phyloP scores from a whole-genome alignment of 92 coral and sea anemone genomes.

The Scolanthus callimorphus region DNA sequence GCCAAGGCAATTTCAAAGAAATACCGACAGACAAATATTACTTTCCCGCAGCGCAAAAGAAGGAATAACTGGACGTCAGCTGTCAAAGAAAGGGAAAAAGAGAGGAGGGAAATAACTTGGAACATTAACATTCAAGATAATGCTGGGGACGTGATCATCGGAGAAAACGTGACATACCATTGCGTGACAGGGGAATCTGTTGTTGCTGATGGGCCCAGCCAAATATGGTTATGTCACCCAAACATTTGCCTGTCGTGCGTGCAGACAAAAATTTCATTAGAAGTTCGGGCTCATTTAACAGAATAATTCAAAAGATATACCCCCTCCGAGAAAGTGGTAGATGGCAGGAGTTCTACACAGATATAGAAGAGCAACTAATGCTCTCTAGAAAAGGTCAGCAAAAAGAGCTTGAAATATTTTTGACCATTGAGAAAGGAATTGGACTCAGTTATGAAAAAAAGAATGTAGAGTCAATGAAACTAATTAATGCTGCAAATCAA shows the following conservation, averaged over 20 bases:
- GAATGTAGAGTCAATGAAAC: conserved; percentile 7
- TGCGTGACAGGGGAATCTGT: background rate
- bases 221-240: conserved; percentile 2
- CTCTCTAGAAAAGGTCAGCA: background rate
- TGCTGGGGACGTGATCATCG: conserved; percentile 6
- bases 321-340: conserved; percentile 67
- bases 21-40: too few relatives aligned
- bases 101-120: too few relatives aligned
- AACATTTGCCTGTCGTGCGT: background rate
- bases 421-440: conserved; percentile 38
- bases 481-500: conserved; percentile 17
- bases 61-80: too few relatives aligned
- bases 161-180: background rate
- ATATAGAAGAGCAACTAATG: background rate
- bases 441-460: conserved; percentile 43
- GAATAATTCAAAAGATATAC: conserved; percentile 25
- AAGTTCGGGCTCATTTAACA: conserved; percentile 6
- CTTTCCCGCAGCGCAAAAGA: too few relatives aligned
- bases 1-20: too few relatives aligned
- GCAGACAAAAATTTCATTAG: background rate
- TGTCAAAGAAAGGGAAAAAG: too few relatives aligned
- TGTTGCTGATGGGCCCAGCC: conserved; percentile 3
- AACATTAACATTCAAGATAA: conserved; percentile 7
- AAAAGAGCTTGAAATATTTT: conserved; percentile 13
- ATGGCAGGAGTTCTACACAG: conserved; percentile 26